These are phyloP conservation scores for Ophiothrix spiculata DNA, from an alignment of 35 echinoderm and acorn worm species.

Conservation along the genomic window DNA sequence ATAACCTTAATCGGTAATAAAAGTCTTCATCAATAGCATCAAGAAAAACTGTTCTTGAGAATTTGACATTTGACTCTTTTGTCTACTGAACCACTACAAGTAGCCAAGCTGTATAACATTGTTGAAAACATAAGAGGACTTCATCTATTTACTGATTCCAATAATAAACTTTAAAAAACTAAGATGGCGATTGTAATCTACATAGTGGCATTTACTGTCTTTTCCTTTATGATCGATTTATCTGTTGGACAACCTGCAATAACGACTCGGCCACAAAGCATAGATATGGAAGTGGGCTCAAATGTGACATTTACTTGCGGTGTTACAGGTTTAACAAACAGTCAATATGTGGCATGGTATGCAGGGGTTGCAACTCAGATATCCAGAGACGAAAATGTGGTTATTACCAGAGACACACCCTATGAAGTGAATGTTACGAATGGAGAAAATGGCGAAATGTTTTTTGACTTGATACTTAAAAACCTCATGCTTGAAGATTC, in stretches of 20 bases:
- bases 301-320: neutral
- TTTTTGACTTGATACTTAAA: neutral
- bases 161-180: too few relatives aligned
- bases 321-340: neutral
- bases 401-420: neutral
- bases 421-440: neutral
- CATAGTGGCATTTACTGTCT: too few relatives aligned
- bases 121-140: too few relatives aligned
- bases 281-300: too few relatives aligned
- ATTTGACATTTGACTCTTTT: too few relatives aligned
- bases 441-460: neutral
- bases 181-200: too few relatives aligned
- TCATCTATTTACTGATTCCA: too few relatives aligned
- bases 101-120: too few relatives aligned
- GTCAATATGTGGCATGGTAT: neutral
- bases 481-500: neutral
- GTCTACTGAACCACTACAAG: too few relatives aligned
- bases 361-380: neutral
- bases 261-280: neutral
- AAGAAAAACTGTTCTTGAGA: too few relatives aligned
- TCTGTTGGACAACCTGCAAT: neutral
- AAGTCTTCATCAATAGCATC: too few relatives aligned
- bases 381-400: neutral
- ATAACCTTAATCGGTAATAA: too few relatives aligned
- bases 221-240: neutral